Base-by-base conservation (phyloP, 1,140 invertebrate species). In the Drosophila orena region DNA sequence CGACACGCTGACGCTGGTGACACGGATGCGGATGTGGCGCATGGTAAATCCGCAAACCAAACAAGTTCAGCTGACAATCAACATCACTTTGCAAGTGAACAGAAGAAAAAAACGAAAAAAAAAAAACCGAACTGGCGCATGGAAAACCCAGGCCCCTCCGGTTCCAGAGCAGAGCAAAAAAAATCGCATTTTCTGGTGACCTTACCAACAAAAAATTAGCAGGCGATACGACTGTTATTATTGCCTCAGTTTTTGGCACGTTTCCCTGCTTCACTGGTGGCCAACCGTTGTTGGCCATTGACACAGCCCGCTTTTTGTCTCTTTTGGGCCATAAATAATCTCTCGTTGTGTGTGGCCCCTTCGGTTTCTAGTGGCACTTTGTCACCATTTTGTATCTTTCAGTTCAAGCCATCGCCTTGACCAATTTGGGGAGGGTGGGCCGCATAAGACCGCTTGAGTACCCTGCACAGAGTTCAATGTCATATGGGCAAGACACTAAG, bases 1-100 rank as follows among this genome's bases (percentile, higher is more conserved):
- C 62, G 65, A 71, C 65, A 71, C 52, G 68, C 59, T 66, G 62
- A 65, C 62, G 43, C 53, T 66, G 57, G 30, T 61, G 80, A 84
- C 76, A 79, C 76, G 83, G 79, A 86, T 86, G 66, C 81, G 79
- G 81, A 88, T 86, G 73, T 81, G 74, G 52, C 58, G 64, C 70
- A 72, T 64, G 58, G 68, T 81, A 88, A 86, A 71, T 88, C 78
- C 81, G 81, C 73, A 75, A 77, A 42, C 56, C 59, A 76, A 85
- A 85, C 81, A 88, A 86, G 83, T 86, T 81, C 78, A 81, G 57
- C 81, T 85, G 83, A 85, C 81, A 86, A 81, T 86, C 79, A 86
- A 54, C 77, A 61, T 84, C 83, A 79, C 55, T 68, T 50, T 73
- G 73, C 10, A 54, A 66, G 68, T 58, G 44, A 30, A 50, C 46